Conservation (phyloP, 2,888 invertebrate species). For the Apodemia zela region DNA sequence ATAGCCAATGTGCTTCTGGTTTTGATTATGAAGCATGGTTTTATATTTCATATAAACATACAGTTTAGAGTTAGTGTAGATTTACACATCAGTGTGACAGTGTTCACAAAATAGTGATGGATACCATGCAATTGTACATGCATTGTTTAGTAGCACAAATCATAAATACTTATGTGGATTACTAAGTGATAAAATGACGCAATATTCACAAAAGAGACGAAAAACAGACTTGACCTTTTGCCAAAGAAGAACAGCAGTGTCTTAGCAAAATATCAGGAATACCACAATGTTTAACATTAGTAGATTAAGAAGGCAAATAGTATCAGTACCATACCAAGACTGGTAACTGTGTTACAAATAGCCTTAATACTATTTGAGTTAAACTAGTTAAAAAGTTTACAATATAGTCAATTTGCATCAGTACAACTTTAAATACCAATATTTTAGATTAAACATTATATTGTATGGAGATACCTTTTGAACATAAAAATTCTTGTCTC, state of each 20-base stretch:
- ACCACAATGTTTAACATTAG: too few relatives aligned
- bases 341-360: too few relatives aligned
- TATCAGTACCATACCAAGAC: too few relatives aligned
- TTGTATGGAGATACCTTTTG: too few relatives aligned
- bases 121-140: conserved; percentile 41
- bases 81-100: conserved; percentile 63
- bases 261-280: too few relatives aligned
- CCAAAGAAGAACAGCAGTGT: background rate
- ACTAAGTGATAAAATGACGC: background rate
- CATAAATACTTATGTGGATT: conserved; percentile 21
- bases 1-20: conserved; percentile 65
- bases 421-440: too few relatives aligned
- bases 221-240: background rate
- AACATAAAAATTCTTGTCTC: too few relatives aligned
- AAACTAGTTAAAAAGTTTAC: too few relatives aligned
- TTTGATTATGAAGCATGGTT: conserved; percentile 52
- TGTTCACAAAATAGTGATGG: conserved; percentile 24
- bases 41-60: conserved; percentile 27
- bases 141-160: conserved; percentile 22
- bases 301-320: too few relatives aligned
- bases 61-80: conserved; percentile 49
- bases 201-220: conserved; percentile 4
- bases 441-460: too few relatives aligned
- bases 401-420: too few relatives aligned
- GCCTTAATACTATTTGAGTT: too few relatives aligned